Evolutionary conservation across 2,113 vertebrate genomes (phyloP).

Genomic region (Pelecanoides urinatrix): DNA sequence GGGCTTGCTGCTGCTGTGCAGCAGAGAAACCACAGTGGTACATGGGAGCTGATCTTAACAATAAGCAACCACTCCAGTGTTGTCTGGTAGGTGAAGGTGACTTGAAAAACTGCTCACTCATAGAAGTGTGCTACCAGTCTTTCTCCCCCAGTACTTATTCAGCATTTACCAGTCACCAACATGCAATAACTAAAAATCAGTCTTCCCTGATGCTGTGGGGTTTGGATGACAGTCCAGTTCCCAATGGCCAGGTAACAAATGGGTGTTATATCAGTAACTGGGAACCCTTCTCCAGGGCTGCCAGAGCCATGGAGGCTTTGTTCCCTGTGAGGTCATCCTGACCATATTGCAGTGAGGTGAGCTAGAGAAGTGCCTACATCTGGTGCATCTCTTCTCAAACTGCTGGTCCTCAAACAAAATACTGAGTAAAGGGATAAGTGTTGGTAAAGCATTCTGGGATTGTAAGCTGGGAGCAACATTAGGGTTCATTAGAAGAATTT

Average conservation of each 20-base stretch:
- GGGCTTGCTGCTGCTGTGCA: background rate
- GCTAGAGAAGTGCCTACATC: background rate
- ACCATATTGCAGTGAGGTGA: background rate
- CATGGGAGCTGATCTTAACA: background rate
- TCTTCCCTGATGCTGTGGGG: background rate
- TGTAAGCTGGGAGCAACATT: background rate
- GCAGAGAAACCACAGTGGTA: background rate
- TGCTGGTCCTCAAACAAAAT: background rate
- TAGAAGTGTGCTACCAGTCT: background rate
- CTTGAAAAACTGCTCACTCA: background rate
- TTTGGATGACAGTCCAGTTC: background rate
- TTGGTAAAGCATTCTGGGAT: background rate
- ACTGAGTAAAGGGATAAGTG: background rate
- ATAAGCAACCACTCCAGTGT: background rate
- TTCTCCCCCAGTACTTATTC: background rate
- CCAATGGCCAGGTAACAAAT: background rate
- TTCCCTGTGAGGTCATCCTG: background rate
- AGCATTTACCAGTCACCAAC: background rate
- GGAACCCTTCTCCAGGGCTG: background rate
- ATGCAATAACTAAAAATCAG: background rate
- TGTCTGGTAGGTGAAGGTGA: background rate
- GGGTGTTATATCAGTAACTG: background rate
- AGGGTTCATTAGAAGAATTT: background rate
- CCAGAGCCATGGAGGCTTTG: background rate
- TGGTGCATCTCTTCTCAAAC: background rate